Conservation (phyloP, 2,888 invertebrate genomes). For the Sabatieria punctata region DNA sequence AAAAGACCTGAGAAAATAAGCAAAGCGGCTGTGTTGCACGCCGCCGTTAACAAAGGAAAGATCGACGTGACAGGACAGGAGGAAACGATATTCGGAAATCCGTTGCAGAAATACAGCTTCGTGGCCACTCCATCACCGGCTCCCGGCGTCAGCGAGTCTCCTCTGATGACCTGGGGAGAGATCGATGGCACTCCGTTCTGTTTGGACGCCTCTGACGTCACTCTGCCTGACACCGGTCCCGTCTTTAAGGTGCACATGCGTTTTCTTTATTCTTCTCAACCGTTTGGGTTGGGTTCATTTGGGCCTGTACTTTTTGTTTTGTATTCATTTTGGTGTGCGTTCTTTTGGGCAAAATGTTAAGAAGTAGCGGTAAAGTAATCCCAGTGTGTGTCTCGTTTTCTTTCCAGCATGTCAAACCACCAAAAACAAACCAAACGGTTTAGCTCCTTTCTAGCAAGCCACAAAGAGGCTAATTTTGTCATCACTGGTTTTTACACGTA, state of each 20-base stretch:
- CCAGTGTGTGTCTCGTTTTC: too few species aligned
- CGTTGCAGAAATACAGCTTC: slow-evolving; percentile 50
- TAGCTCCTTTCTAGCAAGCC: too few species aligned
- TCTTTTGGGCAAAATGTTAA: too few species aligned
- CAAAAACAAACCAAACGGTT: too few species aligned
- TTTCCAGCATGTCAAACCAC: too few species aligned
- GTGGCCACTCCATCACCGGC: slow-evolving; percentile 74
- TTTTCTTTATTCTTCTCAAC: neutral
- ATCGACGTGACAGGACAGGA: slow-evolving; percentile 82
- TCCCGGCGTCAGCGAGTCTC: slow-evolving; percentile 70
- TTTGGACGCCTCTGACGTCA: slow-evolving; percentile 76
- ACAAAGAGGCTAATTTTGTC: too few species aligned
- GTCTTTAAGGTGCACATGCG: slow-evolving; percentile 48
- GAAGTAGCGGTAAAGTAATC: too few species aligned
- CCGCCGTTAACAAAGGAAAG: slow-evolving; percentile 53
- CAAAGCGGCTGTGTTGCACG: slow-evolving; percentile 56
- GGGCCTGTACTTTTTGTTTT: neutral
- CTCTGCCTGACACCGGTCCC: slow-evolving; percentile 58
- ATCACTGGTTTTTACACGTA: too few species aligned
- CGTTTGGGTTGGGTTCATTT: neutral
- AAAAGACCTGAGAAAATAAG: slow-evolving; percentile 48
- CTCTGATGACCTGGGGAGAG: slow-evolving; percentile 98
- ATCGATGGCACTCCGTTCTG: slow-evolving; percentile 93
- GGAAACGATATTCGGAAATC: slow-evolving; percentile 34
- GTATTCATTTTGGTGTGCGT: too few species aligned